These are phyloP conservation scores for Dendroctonus valens DNA, from an alignment of 1,140 invertebrate species.

Conservation along the genomic window DNA sequence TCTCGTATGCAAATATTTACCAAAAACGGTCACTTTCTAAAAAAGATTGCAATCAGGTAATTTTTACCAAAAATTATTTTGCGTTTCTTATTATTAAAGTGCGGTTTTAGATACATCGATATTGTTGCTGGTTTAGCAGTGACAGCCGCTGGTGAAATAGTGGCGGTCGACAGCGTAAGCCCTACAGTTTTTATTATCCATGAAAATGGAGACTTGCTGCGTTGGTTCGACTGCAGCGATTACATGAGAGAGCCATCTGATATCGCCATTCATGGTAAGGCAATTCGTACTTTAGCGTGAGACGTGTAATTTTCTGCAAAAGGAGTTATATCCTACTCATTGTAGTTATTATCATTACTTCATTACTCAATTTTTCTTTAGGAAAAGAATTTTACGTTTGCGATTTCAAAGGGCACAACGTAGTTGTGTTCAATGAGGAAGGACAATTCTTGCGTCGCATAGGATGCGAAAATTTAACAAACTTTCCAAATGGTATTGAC, in stretches of 20 bases:
- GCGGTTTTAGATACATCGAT: slow-evolving; percentile 72
- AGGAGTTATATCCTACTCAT: too few relatives aligned
- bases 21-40: slow-evolving; percentile 82
- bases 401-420: slow-evolving; percentile 97
- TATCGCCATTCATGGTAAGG: slow-evolving; percentile 85
- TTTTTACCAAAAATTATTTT: neutral
- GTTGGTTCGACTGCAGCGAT: slow-evolving; percentile 96
- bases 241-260: slow-evolving; percentile 97
- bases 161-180: slow-evolving; percentile 95
- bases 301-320: too few relatives aligned
- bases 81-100: neutral
- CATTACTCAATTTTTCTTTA: slow-evolving; percentile 49
- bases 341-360: too few relatives aligned
- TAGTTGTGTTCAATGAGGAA: slow-evolving; percentile 91
- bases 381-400: slow-evolving; percentile 96
- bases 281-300: neutral
- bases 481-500: slow-evolving; percentile 97
- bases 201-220: slow-evolving; percentile 84
- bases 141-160: slow-evolving; percentile 85
- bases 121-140: slow-evolving; percentile 96
- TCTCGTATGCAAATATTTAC: slow-evolving; percentile 96
- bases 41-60: slow-evolving; percentile 84
- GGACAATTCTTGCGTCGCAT: slow-evolving; percentile 89
- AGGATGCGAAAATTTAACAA: slow-evolving; percentile 92
- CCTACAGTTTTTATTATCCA: slow-evolving; percentile 94